Evolutionary conservation across 2,113 vertebrate genomes (phyloP), one percentile per base, ranked within the genome.

Genomic region (Campylomormyrus numenius): DNA sequence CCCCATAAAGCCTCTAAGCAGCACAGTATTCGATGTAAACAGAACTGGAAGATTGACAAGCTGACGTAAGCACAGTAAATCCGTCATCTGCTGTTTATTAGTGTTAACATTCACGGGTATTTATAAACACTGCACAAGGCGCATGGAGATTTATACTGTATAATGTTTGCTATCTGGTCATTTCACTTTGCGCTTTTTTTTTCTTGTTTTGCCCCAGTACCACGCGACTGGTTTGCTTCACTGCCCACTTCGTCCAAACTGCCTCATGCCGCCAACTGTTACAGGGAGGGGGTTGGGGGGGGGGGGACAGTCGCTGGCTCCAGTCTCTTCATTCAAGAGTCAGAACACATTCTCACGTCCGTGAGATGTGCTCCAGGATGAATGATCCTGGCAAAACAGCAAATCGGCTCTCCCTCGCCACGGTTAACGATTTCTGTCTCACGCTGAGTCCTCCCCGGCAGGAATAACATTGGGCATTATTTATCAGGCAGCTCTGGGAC

Each of bases 401-500:
- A 85, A 49, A 85, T 48, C 46, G 83, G 45, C 45, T 86, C 48
- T 49, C 45, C 84, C 45, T 48, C 84, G 10, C 24, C 24, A 49
- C 48, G 84, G 84, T 27, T 86, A 86, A 86, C 46, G 45, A 49
- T 50, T 86, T 50, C 42, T 86, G 84, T 86, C 84, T 86, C 84
- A 86, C 3, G 24, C 45, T 49, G 84, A 5, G 84, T n/a, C 84
- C 48, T 86, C 84, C 24, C 84, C 84, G 21, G 84, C 45, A 86
- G 39, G 39, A 46, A 45, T 45, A 86, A 86, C 48, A 27, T 13
- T 48, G 45, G 45, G 5, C 13, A 80, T 39, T 80, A 86, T 50
- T 86, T 50, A 27, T 86, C 84, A 86, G 46, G n/a, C 84, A 50
- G 21, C 45, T 86, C 27, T 86, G 48, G 84, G 84, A 86, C 46